Evolutionary conservation across 2,888 invertebrate species (phyloP).

Genomic region (Sphaeridia pumilis): DNA sequence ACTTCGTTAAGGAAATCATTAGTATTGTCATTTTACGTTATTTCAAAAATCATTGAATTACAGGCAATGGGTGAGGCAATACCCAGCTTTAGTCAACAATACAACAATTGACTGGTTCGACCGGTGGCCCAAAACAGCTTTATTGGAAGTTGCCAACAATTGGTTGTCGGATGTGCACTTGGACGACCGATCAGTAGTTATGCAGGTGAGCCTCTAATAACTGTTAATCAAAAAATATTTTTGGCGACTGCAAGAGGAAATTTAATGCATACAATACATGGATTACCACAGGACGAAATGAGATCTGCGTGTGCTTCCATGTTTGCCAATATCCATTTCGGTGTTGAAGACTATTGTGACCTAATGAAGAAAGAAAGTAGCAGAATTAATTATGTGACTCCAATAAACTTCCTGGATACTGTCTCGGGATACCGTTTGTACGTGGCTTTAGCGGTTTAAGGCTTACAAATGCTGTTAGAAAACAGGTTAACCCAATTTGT

Average conservation of each 20-base stretch:
- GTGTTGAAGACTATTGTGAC: conserved; percentile 59
- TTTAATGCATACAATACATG: no score
- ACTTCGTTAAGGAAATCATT: background rate
- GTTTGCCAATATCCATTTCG: conserved; percentile 70
- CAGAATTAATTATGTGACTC: conserved; percentile 75
- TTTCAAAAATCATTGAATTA: background rate
- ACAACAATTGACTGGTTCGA: conserved; percentile 84
- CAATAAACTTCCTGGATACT: conserved; percentile 74
- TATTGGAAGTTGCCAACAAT: conserved; percentile 77
- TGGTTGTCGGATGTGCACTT: conserved; percentile 63
- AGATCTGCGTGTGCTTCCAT: conserved; percentile 57
- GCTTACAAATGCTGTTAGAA: background rate
- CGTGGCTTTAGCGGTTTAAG: conserved; percentile 20
- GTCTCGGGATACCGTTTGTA: conserved; percentile 72
- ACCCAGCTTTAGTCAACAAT: conserved; percentile 74
- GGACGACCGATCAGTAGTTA: conserved; percentile 41
- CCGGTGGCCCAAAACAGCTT: conserved; percentile 76
- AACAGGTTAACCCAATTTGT: background rate
- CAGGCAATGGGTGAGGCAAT: conserved; percentile 70
- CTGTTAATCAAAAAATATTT: background rate
- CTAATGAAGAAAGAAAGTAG: conserved; percentile 66
- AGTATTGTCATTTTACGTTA: background rate
- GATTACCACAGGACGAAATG: conserved; percentile 47
- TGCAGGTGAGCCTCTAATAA: conserved; percentile 13
- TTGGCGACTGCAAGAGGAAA: background rate